Evolutionary conservation across 2,797 vertebrate genomes (phyloP), one percentile per base, ranked within the genome.

Genomic region (Diplodus sargus): DNA sequence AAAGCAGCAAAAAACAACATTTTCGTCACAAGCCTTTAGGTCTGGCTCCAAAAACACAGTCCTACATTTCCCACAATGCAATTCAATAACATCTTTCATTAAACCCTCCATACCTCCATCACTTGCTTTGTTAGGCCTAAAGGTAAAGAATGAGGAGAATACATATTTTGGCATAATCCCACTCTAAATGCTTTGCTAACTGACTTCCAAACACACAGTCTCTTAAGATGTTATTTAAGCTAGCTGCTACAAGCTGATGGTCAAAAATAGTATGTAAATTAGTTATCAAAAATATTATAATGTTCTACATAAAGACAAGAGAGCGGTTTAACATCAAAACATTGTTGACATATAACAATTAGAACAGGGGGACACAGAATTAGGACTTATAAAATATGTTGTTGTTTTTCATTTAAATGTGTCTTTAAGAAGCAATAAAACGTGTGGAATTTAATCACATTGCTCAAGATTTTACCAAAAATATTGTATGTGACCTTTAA

Each of bases 401-500:
- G 34, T 39, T 39, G 7, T 39, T 39, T 39, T 39, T 39, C 10
- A 39, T 39, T 39, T 39, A 1, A 39, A 39, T 34, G 34, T 39
- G 34, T 9, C 34, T 39, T 34, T 39, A 39, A 39, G 34, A 39
- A 39, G 34, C 34, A 39, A 39, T 2, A 39, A 6, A 39, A 5
- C 25, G 15, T 15, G 47, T 18, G 13, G 14, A 34, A 34, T 25
- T 25, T 4, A 8, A 47, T 10, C n/a, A 25, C 13, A 13, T 43
- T 66, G 3, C 20, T 25, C 43, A 8, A 54, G 12, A 30, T 56
- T 42, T 54, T 17, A 47, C 34, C 43, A 58, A 51, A 58, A 53
- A 17, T 22, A 4, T 1, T 51, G 14, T 25, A 51, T 1, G 17
- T 87, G 81, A 85, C 73, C 83, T 85, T 75, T 47, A 45, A n/a